Evolutionary conservation across 2,888 invertebrate species (phyloP).

Genomic region (Frankliniella intonsa): DNA sequence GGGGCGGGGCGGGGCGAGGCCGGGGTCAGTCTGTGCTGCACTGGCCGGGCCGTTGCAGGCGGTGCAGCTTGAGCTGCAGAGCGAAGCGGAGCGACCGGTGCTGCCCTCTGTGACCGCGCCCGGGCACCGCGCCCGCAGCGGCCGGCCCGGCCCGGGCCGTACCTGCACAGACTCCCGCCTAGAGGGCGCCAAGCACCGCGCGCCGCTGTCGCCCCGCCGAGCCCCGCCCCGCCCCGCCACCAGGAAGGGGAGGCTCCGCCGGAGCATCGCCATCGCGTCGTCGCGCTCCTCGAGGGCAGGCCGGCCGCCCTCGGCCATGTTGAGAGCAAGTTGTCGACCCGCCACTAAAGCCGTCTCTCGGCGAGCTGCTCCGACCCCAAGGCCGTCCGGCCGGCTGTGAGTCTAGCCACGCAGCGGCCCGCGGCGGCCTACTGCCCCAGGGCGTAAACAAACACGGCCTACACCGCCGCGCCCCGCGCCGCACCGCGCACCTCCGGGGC

Average conservation of each 20-base stretch:
- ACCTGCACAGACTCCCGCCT: background rate
- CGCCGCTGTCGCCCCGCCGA: background rate
- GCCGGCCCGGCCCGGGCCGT: background rate
- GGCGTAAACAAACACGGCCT: too few relatives aligned
- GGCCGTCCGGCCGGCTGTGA: too few relatives aligned
- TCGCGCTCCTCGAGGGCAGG: background rate
- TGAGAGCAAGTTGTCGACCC: background rate
- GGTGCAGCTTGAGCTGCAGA: too few relatives aligned
- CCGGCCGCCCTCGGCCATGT: background rate
- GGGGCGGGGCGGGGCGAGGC: too few relatives aligned
- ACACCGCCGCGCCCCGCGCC: too few relatives aligned
- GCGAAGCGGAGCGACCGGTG: background rate
- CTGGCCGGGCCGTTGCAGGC: too few relatives aligned
- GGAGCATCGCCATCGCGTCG: background rate
- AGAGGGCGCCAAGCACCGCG: background rate
- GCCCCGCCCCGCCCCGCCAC: background rate
- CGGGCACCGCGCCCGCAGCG: background rate
- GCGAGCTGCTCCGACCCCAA: too few relatives aligned
- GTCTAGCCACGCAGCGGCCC: too few relatives aligned
- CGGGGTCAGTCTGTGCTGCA: too few relatives aligned
- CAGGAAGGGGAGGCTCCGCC: background rate
- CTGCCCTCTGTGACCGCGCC: conserved; percentile 3
- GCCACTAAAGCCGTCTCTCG: too few relatives aligned
- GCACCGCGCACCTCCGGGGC: too few relatives aligned
- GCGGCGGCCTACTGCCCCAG: too few relatives aligned